Percentiles rank a stretch among this genome's conserved stretches.
Conservation (phyloP, 2,113 vertebrate genomes). For the Cryptotis parvus region DNA sequence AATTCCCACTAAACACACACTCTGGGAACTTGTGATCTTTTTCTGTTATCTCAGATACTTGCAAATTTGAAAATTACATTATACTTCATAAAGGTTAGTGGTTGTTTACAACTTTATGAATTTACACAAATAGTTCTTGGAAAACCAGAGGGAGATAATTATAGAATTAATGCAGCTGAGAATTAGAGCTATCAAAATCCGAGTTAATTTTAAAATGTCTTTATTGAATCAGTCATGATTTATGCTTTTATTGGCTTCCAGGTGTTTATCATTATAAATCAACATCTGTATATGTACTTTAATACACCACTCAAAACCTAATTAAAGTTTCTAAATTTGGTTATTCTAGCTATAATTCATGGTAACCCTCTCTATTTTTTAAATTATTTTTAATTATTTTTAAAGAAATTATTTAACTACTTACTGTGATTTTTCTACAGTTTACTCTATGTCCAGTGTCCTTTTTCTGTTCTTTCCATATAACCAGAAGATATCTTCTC, state of each 20-base stretch:
- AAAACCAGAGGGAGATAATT: neutral
- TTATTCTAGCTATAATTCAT: too few relatives aligned
- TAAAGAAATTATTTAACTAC: too few relatives aligned
- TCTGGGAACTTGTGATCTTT: neutral
- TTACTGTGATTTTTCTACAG: neutral
- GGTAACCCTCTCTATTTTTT: too few relatives aligned
- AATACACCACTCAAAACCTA: too few relatives aligned
- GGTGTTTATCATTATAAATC: too few relatives aligned
- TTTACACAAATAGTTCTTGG: constrained; percentile 10
- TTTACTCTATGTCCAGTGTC: neutral
- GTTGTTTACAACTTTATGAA: neutral
- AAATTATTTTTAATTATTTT: too few relatives aligned
- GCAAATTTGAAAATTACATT: constrained; percentile 21
- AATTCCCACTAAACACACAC: neutral
- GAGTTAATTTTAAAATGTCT: neutral
- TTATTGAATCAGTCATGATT: too few relatives aligned
- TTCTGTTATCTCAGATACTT: neutral
- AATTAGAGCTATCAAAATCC: neutral
- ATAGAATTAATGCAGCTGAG: neutral
- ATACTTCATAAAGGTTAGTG: neutral
- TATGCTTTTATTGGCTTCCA: too few relatives aligned
- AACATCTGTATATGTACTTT: too few relatives aligned
- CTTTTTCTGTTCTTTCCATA: neutral
- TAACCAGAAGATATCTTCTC: neutral
- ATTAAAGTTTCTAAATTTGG: too few relatives aligned